Evolutionary conservation across 2,888 invertebrate genomes (phyloP), one percentile per base, ranked within the genome.

Genomic region (Drosophila putrida): DNA sequence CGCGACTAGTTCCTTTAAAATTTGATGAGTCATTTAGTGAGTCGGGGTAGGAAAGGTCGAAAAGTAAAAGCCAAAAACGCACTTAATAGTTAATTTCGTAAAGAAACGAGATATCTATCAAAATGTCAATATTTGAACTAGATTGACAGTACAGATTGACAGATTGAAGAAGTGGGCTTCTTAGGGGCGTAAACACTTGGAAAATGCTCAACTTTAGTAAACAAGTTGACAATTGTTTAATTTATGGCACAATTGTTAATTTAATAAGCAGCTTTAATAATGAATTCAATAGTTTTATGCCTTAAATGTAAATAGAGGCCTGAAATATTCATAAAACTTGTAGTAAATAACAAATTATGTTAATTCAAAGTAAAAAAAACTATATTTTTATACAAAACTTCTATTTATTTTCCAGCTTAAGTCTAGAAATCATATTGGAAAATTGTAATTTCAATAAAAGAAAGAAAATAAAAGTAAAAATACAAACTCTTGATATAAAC

Each of bases 81-180:
- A 39, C 39, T 38, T 39, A 28, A 28, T 41, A 15, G 39, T 15
- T 20, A 20, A 3, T 20, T 31, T 8, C 6, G 39, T 13, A n/a
- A 10, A 13, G 36, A 28, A 51, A 28, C 13, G 10, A 38, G 13
- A 27, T 38, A 51, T 51, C 20, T 20, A 11, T 41, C 39, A 50
- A n/a, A 28, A 11, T 38, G 15, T 39, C 53, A 20, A 53, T 28
- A 20, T 11, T 50, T 50, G 6, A 41, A 31, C 2, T 20, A 39
- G 15, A 11, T 38, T 51, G 27, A 5, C 13, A 27, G 6, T n/a
- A n/a, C n/a, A n/a, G n/a, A n/a, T n/a, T n/a, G n/a, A n/a, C n/a
- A 13, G 15, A 15, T n/a, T 27, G 36, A n/a, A 8, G 8, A 35
- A 25, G 25, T 50, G 28, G 15, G 11, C 28, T 38, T 28, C 27